phyloP scores from a whole-genome alignment of 2,797 vertebrate genomes.

The Botia kubotai region DNA sequence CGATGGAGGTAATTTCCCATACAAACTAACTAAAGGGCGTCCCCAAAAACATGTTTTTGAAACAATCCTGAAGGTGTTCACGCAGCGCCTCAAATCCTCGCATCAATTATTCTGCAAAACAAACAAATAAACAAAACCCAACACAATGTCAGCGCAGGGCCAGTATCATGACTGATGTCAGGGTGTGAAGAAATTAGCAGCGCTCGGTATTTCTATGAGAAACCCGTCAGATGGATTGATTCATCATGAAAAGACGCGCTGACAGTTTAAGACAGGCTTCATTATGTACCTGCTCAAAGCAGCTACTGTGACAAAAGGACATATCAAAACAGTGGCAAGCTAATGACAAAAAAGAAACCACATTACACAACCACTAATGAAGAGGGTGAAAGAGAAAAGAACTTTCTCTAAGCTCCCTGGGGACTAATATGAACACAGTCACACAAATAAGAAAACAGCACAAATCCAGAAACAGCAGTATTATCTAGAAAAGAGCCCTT shows the following conservation, averaged over 20 bases:
- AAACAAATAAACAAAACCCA: not conserved
- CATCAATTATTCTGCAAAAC: not conserved
- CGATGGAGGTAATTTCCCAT: not conserved
- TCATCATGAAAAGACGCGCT: not conserved
- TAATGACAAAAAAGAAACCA: not conserved
- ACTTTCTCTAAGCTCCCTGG: not conserved
- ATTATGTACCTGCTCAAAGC: not conserved
- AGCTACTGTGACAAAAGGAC: not conserved
- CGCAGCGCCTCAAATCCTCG: not conserved
- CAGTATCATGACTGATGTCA: conserved; percentile 35
- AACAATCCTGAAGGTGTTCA: not conserved
- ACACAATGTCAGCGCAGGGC: not conserved
- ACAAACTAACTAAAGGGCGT: not conserved
- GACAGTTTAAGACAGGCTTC: not conserved
- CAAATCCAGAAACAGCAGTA: too few relatives aligned
- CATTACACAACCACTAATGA: not conserved
- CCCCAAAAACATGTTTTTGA: not conserved
- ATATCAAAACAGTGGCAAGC: not conserved
- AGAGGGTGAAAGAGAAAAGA: not conserved
- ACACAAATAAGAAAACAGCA: too few relatives aligned
- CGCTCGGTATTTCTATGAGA: not conserved
- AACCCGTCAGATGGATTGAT: not conserved
- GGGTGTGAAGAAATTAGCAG: not conserved
- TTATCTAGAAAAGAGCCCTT: too few relatives aligned
- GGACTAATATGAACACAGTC: not conserved